Evolutionary conservation across 2,797 vertebrate species (phyloP).

Genomic region (Tragopan temminckii): DNA sequence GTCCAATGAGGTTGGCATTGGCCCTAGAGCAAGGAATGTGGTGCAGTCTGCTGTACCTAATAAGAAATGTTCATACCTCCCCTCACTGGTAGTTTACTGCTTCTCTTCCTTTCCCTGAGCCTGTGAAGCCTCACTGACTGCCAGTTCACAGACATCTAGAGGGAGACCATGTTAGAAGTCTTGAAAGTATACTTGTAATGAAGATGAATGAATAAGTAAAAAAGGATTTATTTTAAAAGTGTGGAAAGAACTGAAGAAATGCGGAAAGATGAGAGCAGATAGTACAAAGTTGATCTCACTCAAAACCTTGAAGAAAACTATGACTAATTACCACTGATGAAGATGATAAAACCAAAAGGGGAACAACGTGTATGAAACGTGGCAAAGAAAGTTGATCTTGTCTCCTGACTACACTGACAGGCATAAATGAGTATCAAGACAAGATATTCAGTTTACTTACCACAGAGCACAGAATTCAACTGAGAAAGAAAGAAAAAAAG

Average conservation of each 20-base stretch:
- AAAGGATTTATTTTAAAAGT: neutral
- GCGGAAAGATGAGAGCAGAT: neutral
- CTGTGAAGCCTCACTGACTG: neutral
- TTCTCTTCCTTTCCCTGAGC: neutral
- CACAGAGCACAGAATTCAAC: neutral
- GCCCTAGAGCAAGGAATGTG: conserved; percentile 33
- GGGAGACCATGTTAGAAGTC: rapidly evolving
- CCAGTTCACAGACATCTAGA: neutral
- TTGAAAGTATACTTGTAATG: neutral
- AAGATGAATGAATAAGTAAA: neutral
- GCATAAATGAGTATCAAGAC: neutral
- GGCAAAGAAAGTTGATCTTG: neutral
- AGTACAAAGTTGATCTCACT: neutral
- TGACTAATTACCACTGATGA: conserved; percentile 4
- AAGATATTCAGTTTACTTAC: neutral
- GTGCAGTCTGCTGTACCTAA: neutral
- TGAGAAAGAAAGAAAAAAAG: neutral
- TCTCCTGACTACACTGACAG: neutral
- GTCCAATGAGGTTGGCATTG: conserved; percentile 31
- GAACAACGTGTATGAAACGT: neutral
- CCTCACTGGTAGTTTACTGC: neutral
- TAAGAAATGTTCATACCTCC: neutral
- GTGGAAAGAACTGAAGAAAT: conserved; percentile 19
- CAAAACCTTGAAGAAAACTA: neutral
- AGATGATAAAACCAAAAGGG: neutral